Conservation (phyloP, 2,888 invertebrate genomes). For the Pandemis corylana region DNA sequence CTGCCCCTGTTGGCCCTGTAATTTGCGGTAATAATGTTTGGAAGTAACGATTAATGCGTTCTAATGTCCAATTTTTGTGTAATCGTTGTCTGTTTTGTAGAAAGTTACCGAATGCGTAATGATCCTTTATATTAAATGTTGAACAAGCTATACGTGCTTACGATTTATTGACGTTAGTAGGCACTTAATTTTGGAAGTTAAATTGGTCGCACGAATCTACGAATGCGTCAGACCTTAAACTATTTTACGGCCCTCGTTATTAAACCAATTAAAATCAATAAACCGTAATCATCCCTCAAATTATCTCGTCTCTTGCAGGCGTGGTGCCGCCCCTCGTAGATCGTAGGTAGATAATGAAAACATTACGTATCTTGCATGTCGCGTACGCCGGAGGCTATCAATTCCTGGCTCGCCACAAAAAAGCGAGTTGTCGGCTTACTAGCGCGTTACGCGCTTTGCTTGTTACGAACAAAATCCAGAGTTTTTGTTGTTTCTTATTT, state of each 20-base stretch:
- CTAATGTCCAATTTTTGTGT: conserved; percentile 51
- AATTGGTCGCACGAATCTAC: conserved; percentile 19
- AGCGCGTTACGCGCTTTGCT: conserved; percentile 1
- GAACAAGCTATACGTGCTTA: background rate
- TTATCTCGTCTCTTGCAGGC: conserved; percentile 47
- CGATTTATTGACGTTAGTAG: conserved; percentile 6
- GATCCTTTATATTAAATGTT: conserved; percentile 5
- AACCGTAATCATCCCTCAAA: conserved; percentile 55
- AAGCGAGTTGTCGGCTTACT: conserved; percentile 10
- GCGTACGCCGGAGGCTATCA: conserved; percentile 30
- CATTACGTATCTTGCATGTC: conserved; percentile 51
- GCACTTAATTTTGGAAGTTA: conserved; percentile 38
- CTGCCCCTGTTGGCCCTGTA: conserved; percentile 55
- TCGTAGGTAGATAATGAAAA: conserved; percentile 59
- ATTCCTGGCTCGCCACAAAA: conserved; percentile 33
- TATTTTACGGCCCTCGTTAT: conserved; percentile 62
- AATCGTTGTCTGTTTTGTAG: conserved; percentile 15
- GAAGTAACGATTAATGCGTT: conserved; percentile 62
- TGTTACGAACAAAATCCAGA: background rate
- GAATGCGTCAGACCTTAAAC: conserved; percentile 46
- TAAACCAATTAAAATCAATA: conserved; percentile 73
- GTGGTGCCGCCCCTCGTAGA: conserved; percentile 50
- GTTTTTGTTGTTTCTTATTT: background rate
- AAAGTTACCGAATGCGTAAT: background rate
- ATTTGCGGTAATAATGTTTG: conserved; percentile 65